phyloP scores from a whole-genome alignment of 2,888 invertebrate species.

The Ganaspis brasiliensis region DNA sequence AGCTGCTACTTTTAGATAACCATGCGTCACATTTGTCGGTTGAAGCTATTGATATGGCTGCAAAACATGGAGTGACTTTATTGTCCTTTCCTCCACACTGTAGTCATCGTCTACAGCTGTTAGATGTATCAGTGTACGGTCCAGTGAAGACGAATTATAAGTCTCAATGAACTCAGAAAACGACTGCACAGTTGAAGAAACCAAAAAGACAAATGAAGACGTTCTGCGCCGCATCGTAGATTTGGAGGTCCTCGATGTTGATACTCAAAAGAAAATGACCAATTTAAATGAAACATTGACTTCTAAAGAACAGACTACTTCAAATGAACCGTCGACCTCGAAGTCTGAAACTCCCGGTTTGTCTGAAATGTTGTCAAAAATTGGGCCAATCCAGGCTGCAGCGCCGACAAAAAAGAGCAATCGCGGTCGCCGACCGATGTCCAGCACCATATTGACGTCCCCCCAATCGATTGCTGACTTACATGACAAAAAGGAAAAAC shows the following conservation, averaged over 20 bases:
- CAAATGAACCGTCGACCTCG: neutral
- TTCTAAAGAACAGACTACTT: neutral
- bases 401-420: constrained; percentile 25
- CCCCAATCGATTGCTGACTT: neutral
- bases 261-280: no score
- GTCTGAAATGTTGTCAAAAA: neutral
- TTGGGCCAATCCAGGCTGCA: constrained; percentile 39
- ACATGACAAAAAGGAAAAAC: constrained; percentile 7
- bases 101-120: constrained; percentile 46
- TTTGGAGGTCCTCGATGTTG: neutral
- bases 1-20: constrained; percentile 59
- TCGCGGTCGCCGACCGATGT: constrained; percentile 40
- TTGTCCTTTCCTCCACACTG: constrained; percentile 49
- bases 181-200: neutral
- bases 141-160: constrained; percentile 42
- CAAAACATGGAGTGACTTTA: constrained; percentile 36
- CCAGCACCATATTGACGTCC: constrained; percentile 33
- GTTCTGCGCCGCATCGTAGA: neutral
- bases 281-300: no score
- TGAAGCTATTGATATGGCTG: constrained; percentile 59
- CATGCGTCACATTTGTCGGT: constrained; percentile 61
- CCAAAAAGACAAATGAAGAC: neutral
- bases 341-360: neutral
- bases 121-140: constrained; percentile 42
- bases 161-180: neutral